Evolutionary conservation across 1,140 invertebrate genomes (phyloP), one percentile per base, ranked within the genome.

Genomic region (Bemisia tabaci): DNA sequence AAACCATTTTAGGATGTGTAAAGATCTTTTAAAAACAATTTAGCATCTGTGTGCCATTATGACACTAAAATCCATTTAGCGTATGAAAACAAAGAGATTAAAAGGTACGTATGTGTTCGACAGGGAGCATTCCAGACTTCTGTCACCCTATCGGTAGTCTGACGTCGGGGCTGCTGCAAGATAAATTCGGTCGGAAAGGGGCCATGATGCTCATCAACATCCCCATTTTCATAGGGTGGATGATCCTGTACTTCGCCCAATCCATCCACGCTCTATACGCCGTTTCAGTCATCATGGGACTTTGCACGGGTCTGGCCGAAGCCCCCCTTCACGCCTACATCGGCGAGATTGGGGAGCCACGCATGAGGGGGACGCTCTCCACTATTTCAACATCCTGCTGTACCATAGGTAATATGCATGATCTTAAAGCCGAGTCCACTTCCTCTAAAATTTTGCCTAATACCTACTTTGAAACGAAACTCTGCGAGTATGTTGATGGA

Each of bases 271-370:
- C 61, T 2, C 67, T 73, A 9, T 72, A 71, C 26, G 26, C 61
- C 1, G 61, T 68, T 0, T 61, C 67, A 17, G 66, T 71, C 12
- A 26, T 73, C 21, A 72, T 71, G 68, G 72, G 72, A 0, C 59
- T 73, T 1, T 79, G 80, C 22, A 76, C 78, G 22, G 81, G 81
- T 0, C 74, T 81, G 2, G 78, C 80, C 76, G 70, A 70, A 12
- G 81, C 79, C 12, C 80, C 81, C 1, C 78, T 81, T 26, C 74
- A 77, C 58, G 75, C 79, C 2, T 82, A 82, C 65, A 76, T 82
- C 2, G 79, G 79, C 2, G 80, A 82, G 74, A 78, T 82, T 2
- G 77, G 77, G 77, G 80, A 76, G 74, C 70, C 64, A 59, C 27
- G 60, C 12, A 39, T 68, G 5, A 64, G 68, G 22, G 68, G 68